Conservation (phyloP, 2,797 vertebrate species). For the Alosa sapidissima region DNA sequence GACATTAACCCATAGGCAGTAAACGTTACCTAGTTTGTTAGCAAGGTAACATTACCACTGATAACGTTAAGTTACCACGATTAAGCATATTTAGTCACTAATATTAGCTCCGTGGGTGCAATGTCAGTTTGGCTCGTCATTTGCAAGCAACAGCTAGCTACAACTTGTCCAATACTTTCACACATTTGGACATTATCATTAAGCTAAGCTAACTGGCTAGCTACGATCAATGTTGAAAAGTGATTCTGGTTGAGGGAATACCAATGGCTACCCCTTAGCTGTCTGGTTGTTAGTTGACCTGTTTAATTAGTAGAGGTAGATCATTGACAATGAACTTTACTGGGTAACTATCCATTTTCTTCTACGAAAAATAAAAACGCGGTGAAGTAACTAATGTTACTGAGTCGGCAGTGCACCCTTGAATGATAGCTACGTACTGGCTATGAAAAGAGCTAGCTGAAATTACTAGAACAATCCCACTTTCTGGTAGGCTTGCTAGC, state of each 20-base stretch:
- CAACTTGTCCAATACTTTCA: not conserved
- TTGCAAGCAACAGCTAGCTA: not conserved
- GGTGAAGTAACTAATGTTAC: not conserved
- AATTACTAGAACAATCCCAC: not conserved
- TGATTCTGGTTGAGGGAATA: not conserved
- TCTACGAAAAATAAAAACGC: not conserved
- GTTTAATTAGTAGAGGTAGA: not conserved
- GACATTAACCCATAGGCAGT: not conserved
- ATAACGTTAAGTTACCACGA: not conserved
- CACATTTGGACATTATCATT: not conserved
- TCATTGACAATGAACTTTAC: not conserved
- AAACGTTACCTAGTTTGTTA: constrained; percentile 21
- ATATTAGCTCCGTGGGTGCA: not conserved
- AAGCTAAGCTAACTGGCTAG: constrained; percentile 16
- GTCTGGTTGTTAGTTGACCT: not conserved
- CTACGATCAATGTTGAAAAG: constrained; percentile 7
- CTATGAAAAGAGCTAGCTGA: not conserved
- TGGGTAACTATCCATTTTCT: not conserved
- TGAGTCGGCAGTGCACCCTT: not conserved
- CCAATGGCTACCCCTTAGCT: not conserved
- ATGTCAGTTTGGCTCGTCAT: not conserved
- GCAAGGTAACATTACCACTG: not conserved
- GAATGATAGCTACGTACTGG: not conserved
- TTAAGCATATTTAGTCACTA: not conserved
- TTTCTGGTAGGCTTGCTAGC: not conserved